A percentile compares a stretch with the other conserved stretches of the same genome.
These are phyloP conservation scores for Ammodytes marinus DNA, from an alignment of 2,113 vertebrate species.

Conservation along the genomic window DNA sequence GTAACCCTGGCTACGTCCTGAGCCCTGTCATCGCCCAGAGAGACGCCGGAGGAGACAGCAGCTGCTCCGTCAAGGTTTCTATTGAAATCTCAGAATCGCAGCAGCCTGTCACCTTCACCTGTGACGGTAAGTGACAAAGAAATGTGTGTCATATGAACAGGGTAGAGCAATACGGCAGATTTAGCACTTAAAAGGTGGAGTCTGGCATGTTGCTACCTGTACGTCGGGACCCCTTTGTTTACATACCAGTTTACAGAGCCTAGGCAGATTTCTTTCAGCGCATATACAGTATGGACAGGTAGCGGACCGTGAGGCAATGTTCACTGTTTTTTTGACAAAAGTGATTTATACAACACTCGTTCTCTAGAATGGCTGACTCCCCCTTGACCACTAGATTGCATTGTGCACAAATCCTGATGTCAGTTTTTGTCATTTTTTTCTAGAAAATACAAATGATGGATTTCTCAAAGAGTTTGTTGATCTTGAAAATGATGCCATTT, in stretches of 20 bases:
- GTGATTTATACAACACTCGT: no score
- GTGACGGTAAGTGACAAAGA: conserved; percentile 88
- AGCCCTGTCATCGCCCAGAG: conserved; percentile 93
- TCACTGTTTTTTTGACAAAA: no score
- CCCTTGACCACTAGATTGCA: neutral
- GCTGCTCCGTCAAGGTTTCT: conserved; percentile 96
- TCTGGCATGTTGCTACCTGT: no score
- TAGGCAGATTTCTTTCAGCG: no score
- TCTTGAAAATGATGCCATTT: neutral
- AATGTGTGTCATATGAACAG: neutral
- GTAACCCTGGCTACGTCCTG: conserved; percentile 93
- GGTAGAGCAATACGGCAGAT: neutral
- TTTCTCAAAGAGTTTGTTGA: neutral
- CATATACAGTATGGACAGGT: no score
- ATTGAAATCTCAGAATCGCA: conserved; percentile 97
- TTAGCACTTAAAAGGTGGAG: neutral
- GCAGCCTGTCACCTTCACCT: conserved; percentile 97
- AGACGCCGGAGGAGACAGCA: conserved; percentile 86
- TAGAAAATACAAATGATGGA: neutral
- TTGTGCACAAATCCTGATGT: neutral
- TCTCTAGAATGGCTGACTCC: no score
- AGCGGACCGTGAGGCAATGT: no score
- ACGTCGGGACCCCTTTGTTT: no score
- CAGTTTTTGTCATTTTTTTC: neutral
- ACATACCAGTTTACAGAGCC: no score